Evolutionary conservation across 2,797 vertebrate species (phyloP).

Genomic region (Lepus oiostolus): DNA sequence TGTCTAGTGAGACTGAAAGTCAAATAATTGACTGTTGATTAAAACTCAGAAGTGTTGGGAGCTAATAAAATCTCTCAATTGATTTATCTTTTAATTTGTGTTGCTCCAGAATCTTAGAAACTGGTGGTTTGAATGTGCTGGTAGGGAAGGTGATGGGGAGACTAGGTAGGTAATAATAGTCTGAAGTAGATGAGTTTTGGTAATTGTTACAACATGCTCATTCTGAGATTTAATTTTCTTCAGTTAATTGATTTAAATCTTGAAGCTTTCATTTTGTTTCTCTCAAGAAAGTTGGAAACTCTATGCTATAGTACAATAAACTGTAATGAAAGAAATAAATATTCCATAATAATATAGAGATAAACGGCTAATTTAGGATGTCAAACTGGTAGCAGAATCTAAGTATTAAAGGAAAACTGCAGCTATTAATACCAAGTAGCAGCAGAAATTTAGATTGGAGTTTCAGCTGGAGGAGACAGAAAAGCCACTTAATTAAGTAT

Average conservation of each 20-base stretch:
- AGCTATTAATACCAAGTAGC: neutral
- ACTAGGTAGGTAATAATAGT: neutral
- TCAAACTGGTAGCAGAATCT: neutral
- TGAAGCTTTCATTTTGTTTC: neutral
- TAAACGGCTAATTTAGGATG: neutral
- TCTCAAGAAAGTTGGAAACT: neutral
- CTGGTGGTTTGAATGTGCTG: neutral
- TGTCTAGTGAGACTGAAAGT: neutral
- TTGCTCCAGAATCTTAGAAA: neutral
- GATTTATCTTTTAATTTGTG: neutral
- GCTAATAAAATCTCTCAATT: neutral
- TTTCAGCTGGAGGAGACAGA: neutral
- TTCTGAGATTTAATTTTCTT: constrained; percentile 11
- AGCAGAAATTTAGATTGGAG: neutral
- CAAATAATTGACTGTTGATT: neutral
- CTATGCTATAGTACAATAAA: neutral
- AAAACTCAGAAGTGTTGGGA: neutral
- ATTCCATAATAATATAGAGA: neutral
- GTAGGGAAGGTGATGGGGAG: neutral
- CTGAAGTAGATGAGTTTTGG: neutral
- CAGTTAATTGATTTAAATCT: neutral
- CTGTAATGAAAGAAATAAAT: constrained; percentile 12
- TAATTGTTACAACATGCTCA: neutral
- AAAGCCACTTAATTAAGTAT: neutral
- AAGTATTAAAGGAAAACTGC: neutral